phyloP scores from a whole-genome alignment of 2,888 invertebrate species.

The Caprella mutica region DNA sequence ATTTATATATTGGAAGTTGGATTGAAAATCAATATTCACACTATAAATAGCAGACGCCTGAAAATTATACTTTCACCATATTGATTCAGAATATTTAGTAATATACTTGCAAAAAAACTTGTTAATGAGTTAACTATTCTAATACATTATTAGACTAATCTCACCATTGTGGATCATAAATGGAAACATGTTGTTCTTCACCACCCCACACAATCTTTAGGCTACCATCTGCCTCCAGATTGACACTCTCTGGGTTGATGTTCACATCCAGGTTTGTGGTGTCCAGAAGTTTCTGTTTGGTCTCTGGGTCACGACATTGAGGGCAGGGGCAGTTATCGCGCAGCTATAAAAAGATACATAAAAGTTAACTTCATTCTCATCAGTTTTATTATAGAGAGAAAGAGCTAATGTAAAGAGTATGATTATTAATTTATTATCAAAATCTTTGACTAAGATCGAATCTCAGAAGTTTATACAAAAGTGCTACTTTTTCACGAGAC shows the following conservation, averaged over 20 bases:
- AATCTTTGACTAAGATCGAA: too few species aligned
- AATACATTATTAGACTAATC: background rate
- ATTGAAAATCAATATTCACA: background rate
- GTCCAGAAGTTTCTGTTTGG: slow-evolving; percentile 38
- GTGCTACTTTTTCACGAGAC: too few species aligned
- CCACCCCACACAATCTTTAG: slow-evolving; percentile 37
- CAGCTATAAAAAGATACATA: slow-evolving; percentile 34
- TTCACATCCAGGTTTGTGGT: slow-evolving; percentile 37
- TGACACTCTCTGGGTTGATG: slow-evolving; percentile 36
- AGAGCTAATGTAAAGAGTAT: too few species aligned
- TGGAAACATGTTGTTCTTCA: slow-evolving; percentile 36
- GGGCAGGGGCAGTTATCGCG: slow-evolving; percentile 38
- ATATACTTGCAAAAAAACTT: background rate
- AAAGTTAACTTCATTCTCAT: background rate
- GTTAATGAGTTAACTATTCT: background rate
- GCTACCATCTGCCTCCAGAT: slow-evolving; percentile 36
- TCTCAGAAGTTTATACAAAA: too few species aligned
- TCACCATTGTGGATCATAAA: slow-evolving; percentile 38
- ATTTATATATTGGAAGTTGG: background rate
- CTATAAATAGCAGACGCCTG: background rate
- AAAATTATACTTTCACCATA: background rate
- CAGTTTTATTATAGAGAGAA: background rate
- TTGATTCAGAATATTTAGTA: background rate
- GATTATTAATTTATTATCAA: too few species aligned
- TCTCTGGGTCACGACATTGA: slow-evolving; percentile 36